Evolutionary conservation across 53 echinoderm and acorn worm species (phyloP).

Genomic region (Astropecten irregularis): DNA sequence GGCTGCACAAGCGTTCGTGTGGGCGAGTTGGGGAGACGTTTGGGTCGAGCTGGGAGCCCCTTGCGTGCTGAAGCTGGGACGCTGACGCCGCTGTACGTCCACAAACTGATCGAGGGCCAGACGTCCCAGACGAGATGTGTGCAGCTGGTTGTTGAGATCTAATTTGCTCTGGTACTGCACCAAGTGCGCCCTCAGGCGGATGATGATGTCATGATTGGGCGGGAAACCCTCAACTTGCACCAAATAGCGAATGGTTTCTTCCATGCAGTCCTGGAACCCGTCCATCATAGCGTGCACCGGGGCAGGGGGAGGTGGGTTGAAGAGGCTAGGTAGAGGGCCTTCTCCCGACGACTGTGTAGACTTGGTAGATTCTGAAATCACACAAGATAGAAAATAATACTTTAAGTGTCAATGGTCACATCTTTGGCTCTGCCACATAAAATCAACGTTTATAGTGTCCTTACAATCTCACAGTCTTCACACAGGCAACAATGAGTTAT

Average conservation of each 20-base stretch:
- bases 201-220: conserved; percentile 84
- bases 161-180: conserved; percentile 53
- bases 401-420: no score
- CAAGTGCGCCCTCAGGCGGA: conserved; percentile 83
- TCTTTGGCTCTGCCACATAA: no score
- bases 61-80: not conserved
- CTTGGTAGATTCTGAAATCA: conserved; percentile 30
- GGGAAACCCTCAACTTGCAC: conserved; percentile 90
- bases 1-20: conserved; percentile 48
- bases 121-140: not conserved
- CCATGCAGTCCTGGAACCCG: conserved; percentile 93
- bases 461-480: no score
- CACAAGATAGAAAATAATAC: not conserved
- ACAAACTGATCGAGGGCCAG: conserved; percentile 9
- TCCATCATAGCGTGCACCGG: conserved; percentile 68
- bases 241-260: conserved; percentile 91
- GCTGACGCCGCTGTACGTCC: not conserved
- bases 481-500: no score
- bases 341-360: conserved; percentile 20
- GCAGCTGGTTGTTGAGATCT: conserved; percentile 48
- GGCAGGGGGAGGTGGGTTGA: conserved; percentile 24
- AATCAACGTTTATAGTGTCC: not conserved
- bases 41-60: conserved; percentile 5
- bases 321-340: conserved; percentile 26
- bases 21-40: conserved; percentile 43